Base-by-base conservation (phyloP, 2,797 vertebrate species). In the Melanotaenia pygmaea region DNA sequence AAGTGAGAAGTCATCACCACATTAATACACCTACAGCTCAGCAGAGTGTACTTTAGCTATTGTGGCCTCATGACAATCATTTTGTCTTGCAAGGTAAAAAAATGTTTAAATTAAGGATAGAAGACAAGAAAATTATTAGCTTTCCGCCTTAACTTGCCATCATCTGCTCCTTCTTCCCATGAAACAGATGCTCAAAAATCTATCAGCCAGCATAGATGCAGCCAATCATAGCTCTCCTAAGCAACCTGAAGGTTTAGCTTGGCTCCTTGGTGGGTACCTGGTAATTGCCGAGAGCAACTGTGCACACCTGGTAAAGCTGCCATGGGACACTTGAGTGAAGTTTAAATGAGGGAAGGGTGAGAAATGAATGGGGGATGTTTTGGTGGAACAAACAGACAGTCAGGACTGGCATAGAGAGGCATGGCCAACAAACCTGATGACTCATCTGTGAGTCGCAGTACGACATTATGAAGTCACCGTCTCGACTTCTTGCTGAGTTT, bases 211-310 rank as follows among this genome's bases (percentile, higher is more conserved):
- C 75, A 77, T 74, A 59, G 80, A 66, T 43, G 7, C 57, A 80
- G 77, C 89, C 86, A 86, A 85, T 91, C 78, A 85, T 20, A 2
- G 70, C 76, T 75, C 79, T 79, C 83, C 70, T 72, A 84, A 75
- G 61, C 50, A 70, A 66, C 67, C 73, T 76, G 83, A 84, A 59
- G 71, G 73, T 84, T 88, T 80, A 85, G 71, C 74, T 73, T 32
- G 38, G 10, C 79, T 89, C 88, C 86, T 86, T 40, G 74, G 79
- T 75, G 89, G 51, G 65, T 53, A 66, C 72, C 51, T 20, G 67
- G 77, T 93, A 93, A 94, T 91, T 92, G 90, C 89, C 88, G 76
- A 81, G 87, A 80, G 83, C 84, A 89, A 72, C 89, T 93, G 91
- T 83, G 89, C 76, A 90, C 88, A 87, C 91, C 90, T 86, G 90